Conservation (phyloP, 1,140 invertebrate species). For the Saxidomus purpurata region DNA sequence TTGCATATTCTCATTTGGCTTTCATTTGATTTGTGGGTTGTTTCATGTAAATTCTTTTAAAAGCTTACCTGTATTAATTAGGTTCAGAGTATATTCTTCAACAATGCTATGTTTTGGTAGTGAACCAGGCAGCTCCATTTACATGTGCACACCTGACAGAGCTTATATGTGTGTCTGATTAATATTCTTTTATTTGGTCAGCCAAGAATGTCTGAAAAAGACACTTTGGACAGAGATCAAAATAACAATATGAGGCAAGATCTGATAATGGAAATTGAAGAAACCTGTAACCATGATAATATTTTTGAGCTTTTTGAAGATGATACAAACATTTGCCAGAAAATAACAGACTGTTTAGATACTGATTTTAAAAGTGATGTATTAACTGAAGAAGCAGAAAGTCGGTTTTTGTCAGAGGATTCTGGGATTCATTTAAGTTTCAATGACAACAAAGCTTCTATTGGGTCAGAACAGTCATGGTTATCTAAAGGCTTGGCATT, state of each 20-base stretch:
- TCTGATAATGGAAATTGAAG: not conserved
- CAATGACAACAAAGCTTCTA: not conserved
- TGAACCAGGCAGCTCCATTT: no score
- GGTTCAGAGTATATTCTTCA: no score
- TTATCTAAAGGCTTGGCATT: not conserved
- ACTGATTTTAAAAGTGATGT: not conserved
- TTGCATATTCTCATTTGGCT: no score
- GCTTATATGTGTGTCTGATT: no score
- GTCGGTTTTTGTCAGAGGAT: not conserved
- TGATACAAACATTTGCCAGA: not conserved
- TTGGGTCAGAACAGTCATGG: not conserved
- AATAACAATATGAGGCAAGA: not conserved
- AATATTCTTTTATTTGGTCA: not conserved
- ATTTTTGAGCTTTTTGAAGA: not conserved
- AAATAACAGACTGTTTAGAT: not conserved
- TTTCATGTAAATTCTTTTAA: no score
- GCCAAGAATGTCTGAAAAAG: not conserved
- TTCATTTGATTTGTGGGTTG: no score
- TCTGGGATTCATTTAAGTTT: conserved; percentile 26
- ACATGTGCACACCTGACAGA: no score
- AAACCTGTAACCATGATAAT: not conserved
- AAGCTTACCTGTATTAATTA: no score
- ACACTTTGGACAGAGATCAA: not conserved
- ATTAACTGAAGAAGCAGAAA: not conserved
- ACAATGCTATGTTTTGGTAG: no score